phyloP scores from a whole-genome alignment of 2,888 invertebrate genomes.

The Coenonympha arcania region DNA sequence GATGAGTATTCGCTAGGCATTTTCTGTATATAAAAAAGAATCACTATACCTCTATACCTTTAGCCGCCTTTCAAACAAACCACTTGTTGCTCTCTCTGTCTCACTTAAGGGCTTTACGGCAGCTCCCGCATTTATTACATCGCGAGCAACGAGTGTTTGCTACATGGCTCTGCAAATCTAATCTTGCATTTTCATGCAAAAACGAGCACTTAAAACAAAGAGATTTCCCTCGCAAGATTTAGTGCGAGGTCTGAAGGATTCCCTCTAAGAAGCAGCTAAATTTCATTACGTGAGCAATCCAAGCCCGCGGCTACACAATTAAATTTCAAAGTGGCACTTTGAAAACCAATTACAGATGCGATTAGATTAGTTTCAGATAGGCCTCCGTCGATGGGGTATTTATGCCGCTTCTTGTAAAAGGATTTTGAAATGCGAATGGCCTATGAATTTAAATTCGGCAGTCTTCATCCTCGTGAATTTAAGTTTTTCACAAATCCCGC shows the following conservation, averaged over 20 bases:
- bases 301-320: constrained; percentile 17
- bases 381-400: constrained; percentile 7
- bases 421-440: background rate
- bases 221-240: constrained; percentile 1
- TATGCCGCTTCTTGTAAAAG: background rate
- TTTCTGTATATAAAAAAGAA: no score
- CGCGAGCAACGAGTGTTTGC: background rate
- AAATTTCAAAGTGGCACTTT: constrained; percentile 21
- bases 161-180: background rate
- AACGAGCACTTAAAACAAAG: constrained; percentile 1
- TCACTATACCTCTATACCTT: no score
- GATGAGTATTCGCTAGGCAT: no score
- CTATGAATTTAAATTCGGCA: background rate
- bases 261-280: constrained; percentile 11
- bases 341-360: constrained; percentile 21
- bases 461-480: no score
- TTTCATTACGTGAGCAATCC: constrained; percentile 20
- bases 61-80: no score
- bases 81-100: no score
- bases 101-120: no score
- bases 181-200: background rate
- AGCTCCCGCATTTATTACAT: background rate
- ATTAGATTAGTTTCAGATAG: constrained; percentile 21
- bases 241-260: constrained; percentile 1
- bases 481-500: no score